Evolutionary conservation across 2,888 invertebrate species (phyloP), one percentile per base, ranked within the genome.

Genomic region (Xylota sylvarum): DNA sequence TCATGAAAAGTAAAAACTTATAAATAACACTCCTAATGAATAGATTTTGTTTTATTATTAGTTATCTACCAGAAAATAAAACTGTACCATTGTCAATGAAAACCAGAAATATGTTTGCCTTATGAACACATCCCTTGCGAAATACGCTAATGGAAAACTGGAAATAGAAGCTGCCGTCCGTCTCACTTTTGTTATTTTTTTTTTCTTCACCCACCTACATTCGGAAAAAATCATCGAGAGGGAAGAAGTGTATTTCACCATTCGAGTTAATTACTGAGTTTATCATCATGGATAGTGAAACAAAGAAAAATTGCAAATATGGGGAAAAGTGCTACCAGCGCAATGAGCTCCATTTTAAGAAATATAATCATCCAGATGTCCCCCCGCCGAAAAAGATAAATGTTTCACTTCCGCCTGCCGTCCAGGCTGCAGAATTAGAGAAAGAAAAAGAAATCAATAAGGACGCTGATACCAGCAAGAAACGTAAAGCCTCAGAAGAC

Each of bases 271-370:
- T 9, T 60, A 12, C 7, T 58, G 5, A 32, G 4, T 52, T 40
- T 4, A 48, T 32, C 10, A 6, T 23, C 46, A 85, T 85, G 85
- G 76, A 76, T 40, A 87, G 50, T 81, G 90, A 90, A 89, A 88
- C 91, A 0, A 94, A 96, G 91, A 93, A 92, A 50, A 92, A 94
- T 56, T 98, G 98, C 91, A 96, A 95, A 93, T 97, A 96, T 91
- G 96, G 97, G 67, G 91, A 90, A 5, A 95, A 95, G 88, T 98
- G 98, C 92, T 97, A 97, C 91, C 97, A 97, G 90, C 96, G 95
- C 90, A 97, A 97, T 93, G 93, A 95, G 0, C 93, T 93, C 0
- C 98, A 98, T 93, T 94, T 94, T 74, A 93, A 94, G 78, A 96
- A 95, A 90, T 98, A 94, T 88, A 97, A 96, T 92, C 97, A 97